phyloP scores from a whole-genome alignment of 2,888 invertebrate genomes.

The Saturnia japonica region DNA sequence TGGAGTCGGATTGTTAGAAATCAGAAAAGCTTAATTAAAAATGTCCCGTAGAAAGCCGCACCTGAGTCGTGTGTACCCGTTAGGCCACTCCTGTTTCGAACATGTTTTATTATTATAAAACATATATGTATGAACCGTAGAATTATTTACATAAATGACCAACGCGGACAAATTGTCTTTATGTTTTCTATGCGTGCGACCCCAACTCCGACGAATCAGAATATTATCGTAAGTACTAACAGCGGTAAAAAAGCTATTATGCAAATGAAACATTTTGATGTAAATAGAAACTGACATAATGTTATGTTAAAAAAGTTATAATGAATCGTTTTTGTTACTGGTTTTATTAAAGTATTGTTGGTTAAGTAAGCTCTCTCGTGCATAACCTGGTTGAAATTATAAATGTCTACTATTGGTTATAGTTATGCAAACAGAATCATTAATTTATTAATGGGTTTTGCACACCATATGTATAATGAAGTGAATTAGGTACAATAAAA shows the following conservation, averaged over 20 bases:
- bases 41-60: conserved; percentile 58
- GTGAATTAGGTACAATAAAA: background rate
- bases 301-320: conserved; percentile 69
- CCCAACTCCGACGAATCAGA: conserved; percentile 76
- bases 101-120: conserved; percentile 63
- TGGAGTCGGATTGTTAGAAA: conserved; percentile 7
- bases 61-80: conserved; percentile 66
- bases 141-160: conserved; percentile 81
- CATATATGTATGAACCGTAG: too few species aligned
- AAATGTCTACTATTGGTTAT: background rate
- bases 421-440: background rate
- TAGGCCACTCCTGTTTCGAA: conserved; percentile 66
- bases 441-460: background rate
- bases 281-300: conserved; percentile 79
- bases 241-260: conserved; percentile 80
- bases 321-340: conserved; percentile 70
- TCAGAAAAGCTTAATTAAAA: conserved; percentile 19
- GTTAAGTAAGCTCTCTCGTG: conserved; percentile 10
- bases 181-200: conserved; percentile 80
- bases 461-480: background rate
- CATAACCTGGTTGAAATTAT: background rate
- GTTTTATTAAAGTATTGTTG: conserved; percentile 42
- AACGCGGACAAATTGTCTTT: conserved; percentile 78
- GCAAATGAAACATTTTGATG: conserved; percentile 81
- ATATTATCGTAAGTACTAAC: conserved; percentile 80